phyloP scores from a whole-genome alignment of 2,113 vertebrate genomes.

The Myiozetetes cayanensis region DNA sequence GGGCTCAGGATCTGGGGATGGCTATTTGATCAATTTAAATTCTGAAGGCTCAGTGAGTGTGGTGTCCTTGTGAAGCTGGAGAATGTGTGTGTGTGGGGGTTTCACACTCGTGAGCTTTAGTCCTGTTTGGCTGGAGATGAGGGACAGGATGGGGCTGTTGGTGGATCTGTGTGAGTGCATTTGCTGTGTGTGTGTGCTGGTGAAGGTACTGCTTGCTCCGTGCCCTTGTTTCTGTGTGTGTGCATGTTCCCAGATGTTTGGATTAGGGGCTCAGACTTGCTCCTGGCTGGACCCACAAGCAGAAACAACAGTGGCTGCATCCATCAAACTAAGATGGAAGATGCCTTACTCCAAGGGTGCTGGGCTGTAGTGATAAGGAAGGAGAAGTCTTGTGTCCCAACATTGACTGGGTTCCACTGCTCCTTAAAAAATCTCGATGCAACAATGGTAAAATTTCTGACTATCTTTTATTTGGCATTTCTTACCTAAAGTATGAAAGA shows the following conservation, averaged over 20 bases:
- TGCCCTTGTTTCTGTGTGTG: not conserved
- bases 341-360: not conserved
- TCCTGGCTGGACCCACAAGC: not conserved
- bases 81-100: no score
- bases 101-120: fast-evolving
- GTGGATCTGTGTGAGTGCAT: fast-evolving
- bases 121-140: not conserved
- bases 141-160: not conserved
- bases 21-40: not conserved
- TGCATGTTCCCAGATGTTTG: not conserved
- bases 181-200: not conserved
- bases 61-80: not conserved
- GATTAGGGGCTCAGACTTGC: not conserved
- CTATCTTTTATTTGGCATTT: not conserved
- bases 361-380: not conserved
- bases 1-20: not conserved
- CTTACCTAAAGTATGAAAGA: not conserved
- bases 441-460: not conserved
- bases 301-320: not conserved
- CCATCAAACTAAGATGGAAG: not conserved
- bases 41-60: fast-evolving
- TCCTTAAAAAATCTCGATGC: not conserved
- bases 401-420: not conserved
- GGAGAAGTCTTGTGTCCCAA: not conserved
- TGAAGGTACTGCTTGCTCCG: not conserved